These are phyloP conservation scores for Micropterix aruncella DNA, from an alignment of 2,888 invertebrate genomes.

Conservation along the genomic window DNA sequence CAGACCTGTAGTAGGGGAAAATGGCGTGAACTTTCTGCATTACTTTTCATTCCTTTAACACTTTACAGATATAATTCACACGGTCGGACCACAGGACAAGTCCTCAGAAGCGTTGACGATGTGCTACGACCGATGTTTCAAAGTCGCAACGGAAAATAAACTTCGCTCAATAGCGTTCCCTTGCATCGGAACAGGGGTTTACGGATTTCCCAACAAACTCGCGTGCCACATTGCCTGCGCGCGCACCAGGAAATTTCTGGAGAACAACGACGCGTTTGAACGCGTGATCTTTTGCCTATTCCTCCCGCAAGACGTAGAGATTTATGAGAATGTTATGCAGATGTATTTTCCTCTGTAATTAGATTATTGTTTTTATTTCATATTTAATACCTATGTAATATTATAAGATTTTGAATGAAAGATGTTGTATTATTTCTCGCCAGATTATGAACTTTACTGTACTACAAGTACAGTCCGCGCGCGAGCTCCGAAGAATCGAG, in stretches of 20 bases:
- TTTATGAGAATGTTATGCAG: constrained; percentile 58
- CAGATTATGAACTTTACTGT: too few species aligned
- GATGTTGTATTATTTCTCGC: too few species aligned
- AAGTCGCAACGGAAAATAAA: constrained; percentile 36
- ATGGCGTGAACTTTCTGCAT: too few species aligned
- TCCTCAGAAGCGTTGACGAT: constrained; percentile 44
- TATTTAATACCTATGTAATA: too few species aligned
- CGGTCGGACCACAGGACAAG: constrained; percentile 74
- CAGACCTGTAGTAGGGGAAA: too few species aligned
- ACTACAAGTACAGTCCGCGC: too few species aligned
- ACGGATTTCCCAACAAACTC: constrained; percentile 67
- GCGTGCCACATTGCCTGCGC: constrained; percentile 64
- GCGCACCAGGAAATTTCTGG: constrained; percentile 51
- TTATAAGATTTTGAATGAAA: too few species aligned
- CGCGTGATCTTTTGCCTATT: constrained; percentile 73
- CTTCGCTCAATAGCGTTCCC: constrained; percentile 68
- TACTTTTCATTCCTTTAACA: too few species aligned
- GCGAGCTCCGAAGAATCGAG: too few species aligned
- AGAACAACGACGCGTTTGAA: constrained; percentile 41
- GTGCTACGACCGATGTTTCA: constrained; percentile 58
- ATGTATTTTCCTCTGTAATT: constrained; percentile 52
- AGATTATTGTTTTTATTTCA: too few species aligned
- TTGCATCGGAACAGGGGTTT: constrained; percentile 86
- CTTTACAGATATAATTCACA: constrained; percentile 72
- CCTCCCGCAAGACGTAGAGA: constrained; percentile 50